Conservation (phyloP, 1,140 invertebrate species). For the Grapholita molesta region DNA sequence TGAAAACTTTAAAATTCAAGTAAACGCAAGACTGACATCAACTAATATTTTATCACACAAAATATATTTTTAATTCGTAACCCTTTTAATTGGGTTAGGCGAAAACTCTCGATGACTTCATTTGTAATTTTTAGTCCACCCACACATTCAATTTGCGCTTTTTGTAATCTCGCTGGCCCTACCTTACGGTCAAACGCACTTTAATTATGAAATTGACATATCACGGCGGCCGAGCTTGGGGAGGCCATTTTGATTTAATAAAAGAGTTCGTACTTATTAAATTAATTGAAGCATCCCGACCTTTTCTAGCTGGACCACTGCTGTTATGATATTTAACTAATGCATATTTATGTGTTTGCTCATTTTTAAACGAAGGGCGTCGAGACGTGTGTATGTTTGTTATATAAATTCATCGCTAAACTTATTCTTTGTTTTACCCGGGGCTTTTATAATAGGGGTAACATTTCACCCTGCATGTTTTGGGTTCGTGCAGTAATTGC, state of each 20-base stretch:
- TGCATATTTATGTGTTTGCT: constrained; percentile 76
- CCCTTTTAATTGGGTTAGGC: constrained; percentile 63
- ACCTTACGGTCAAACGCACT: constrained; percentile 71
- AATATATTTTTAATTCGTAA: too few relatives aligned
- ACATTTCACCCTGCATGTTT: background rate
- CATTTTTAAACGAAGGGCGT: constrained; percentile 46
- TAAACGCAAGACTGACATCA: too few relatives aligned
- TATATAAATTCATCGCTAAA: constrained; percentile 41
- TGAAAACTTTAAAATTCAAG: background rate
- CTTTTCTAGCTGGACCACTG: constrained; percentile 50
- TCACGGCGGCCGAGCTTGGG: constrained; percentile 45
- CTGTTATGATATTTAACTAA: constrained; percentile 63
- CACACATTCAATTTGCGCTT: constrained; percentile 62
- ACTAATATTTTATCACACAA: too few relatives aligned
- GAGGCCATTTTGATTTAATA: constrained; percentile 68
- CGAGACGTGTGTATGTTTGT: constrained; percentile 48
- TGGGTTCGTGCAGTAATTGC: background rate
- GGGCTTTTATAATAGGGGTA: constrained; percentile 6
- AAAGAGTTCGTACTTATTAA: constrained; percentile 67
- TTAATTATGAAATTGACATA: constrained; percentile 78
- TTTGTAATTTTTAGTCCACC: constrained; percentile 45
- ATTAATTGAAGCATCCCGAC: constrained; percentile 58
- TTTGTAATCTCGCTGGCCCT: constrained; percentile 61
- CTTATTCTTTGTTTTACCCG: constrained; percentile 11
- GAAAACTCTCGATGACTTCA: constrained; percentile 59